Conservation (phyloP, 2,113 vertebrate species). For the Hippocampus barbouri region DNA sequence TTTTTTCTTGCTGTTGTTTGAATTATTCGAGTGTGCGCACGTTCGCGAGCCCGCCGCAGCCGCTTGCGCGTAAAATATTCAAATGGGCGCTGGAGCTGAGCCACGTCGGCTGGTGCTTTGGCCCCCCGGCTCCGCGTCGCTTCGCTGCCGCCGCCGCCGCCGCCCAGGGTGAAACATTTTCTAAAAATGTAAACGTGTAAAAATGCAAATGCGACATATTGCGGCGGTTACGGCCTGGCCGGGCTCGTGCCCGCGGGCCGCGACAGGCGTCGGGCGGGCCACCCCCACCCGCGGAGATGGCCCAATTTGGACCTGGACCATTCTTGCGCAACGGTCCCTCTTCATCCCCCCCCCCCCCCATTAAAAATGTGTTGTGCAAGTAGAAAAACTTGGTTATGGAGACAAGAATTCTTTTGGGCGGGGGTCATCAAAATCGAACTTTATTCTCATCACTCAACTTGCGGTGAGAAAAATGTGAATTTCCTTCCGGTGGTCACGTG, state of each 20-base stretch:
- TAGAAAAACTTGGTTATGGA: too few species aligned
- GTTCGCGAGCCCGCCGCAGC: neutral
- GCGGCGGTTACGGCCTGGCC: slow-evolving; percentile 1
- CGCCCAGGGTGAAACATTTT: neutral
- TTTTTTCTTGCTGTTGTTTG: neutral
- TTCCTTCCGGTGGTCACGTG: too few species aligned
- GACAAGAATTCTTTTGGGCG: too few species aligned
- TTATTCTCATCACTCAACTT: too few species aligned
- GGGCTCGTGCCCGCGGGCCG: neutral
- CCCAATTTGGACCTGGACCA: too few species aligned
- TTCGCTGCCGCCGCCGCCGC: neutral
- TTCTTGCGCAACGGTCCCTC: too few species aligned
- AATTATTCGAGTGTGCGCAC: neutral
- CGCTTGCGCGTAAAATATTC: neutral
- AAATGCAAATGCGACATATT: slow-evolving; percentile 14
- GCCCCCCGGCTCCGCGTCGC: neutral
- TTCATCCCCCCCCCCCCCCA: too few species aligned
- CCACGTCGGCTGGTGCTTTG: neutral
- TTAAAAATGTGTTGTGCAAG: too few species aligned
- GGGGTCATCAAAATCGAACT: too few species aligned
- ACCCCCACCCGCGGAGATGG: too few species aligned
- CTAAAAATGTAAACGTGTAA: slow-evolving; percentile 3
- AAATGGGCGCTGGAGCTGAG: neutral
- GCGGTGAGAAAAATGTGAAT: too few species aligned
- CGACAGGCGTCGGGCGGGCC: too few species aligned